phyloP scores from a whole-genome alignment of 2,888 invertebrate species.

The Plemyria rubiginata region DNA sequence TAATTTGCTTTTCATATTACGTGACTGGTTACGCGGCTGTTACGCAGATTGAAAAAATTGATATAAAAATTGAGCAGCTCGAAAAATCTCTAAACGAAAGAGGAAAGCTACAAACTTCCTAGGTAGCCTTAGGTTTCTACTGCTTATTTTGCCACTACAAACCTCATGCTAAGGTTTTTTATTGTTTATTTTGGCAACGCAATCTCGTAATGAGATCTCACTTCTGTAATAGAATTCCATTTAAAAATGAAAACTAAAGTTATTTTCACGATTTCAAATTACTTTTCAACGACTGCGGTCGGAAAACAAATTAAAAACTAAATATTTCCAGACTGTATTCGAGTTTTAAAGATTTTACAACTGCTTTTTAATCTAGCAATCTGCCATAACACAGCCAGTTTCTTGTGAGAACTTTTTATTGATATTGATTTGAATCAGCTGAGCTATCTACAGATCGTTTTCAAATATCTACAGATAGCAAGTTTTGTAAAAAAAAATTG shows the following conservation, averaged over 20 bases:
- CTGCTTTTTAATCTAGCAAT: conserved; percentile 7
- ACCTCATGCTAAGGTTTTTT: no score
- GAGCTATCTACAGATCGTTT: neutral
- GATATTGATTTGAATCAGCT: neutral
- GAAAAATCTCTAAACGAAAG: no score
- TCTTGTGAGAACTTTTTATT: no score
- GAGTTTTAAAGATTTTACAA: conserved; percentile 23
- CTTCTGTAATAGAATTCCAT: conserved; percentile 16
- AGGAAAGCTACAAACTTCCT: no score
- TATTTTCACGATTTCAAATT: conserved; percentile 47
- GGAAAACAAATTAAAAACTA: conserved; percentile 46
- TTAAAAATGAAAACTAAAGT: conserved; percentile 38
- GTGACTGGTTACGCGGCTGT: no score
- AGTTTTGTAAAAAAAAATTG: no score
- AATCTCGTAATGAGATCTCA: conserved; percentile 28
- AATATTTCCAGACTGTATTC: conserved; percentile 33
- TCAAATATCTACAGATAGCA: no score
- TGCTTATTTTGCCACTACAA: no score
- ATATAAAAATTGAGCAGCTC: no score
- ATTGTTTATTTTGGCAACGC: conserved; percentile 6
- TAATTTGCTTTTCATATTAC: no score
- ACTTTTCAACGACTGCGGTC: conserved; percentile 36
- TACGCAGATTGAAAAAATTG: no score
- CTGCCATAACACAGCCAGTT: neutral
- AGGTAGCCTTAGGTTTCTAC: no score